A percentile compares a stretch with the other conserved stretches of the same genome.
Evolutionary conservation across 2,113 vertebrate species (phyloP).

Genomic region (Pionites leucogaster): DNA sequence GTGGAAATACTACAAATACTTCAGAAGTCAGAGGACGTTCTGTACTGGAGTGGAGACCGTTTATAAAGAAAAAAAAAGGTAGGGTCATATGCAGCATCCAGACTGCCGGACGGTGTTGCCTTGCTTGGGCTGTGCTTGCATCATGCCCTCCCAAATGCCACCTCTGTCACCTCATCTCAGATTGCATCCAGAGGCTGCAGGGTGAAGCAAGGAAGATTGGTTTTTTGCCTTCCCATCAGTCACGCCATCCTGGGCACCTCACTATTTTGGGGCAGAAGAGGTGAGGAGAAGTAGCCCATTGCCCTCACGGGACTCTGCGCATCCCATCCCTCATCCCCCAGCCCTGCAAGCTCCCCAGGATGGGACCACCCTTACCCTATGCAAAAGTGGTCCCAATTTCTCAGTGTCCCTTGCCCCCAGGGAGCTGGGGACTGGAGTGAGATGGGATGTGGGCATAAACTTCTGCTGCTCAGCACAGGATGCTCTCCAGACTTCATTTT

Average conservation of each 20-base stretch:
- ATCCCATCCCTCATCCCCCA: neutral
- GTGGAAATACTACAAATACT: slow-evolving; percentile 62
- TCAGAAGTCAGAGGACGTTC: slow-evolving; percentile 63
- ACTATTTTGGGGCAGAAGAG: neutral
- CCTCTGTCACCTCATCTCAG: neutral
- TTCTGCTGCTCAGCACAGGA: neutral
- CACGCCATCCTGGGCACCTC: fast-evolving
- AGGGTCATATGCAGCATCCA: neutral
- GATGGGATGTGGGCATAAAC: neutral
- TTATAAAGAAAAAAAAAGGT: neutral
- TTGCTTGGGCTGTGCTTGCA: neutral
- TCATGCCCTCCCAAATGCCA: neutral
- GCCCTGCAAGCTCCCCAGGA: neutral
- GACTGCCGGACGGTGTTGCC: neutral
- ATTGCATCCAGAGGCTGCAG: neutral
- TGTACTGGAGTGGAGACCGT: neutral
- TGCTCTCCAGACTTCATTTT: neutral
- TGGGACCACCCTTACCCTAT: neutral
- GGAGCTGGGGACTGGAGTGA: fast-evolving
- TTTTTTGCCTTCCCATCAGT: neutral
- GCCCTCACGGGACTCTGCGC: fast-evolving
- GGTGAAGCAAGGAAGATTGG: neutral
- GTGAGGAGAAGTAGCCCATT: neutral
- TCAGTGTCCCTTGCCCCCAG: fast-evolving
- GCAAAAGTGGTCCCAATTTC: neutral